These are phyloP conservation scores for Rhea pennata DNA, from an alignment of 2,113 vertebrate genomes.

Conservation along the genomic window DNA sequence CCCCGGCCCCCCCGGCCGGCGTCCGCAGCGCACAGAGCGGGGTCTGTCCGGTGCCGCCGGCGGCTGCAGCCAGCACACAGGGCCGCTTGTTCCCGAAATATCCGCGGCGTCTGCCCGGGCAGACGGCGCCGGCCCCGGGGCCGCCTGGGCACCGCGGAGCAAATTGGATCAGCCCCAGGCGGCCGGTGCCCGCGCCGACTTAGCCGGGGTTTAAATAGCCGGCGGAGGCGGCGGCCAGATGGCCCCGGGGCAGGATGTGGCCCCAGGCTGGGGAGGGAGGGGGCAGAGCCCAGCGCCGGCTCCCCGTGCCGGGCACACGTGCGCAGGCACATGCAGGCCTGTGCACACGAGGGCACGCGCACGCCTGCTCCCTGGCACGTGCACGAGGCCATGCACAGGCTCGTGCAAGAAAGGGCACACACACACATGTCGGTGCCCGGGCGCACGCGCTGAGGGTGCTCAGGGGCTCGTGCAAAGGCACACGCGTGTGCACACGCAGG, in stretches of 20 bases:
- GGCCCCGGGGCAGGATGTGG: not conserved
- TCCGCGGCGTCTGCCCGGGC: not conserved
- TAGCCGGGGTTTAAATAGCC: not conserved
- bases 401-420: no score
- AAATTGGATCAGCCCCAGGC: not conserved
- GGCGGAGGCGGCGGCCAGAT: not conserved
- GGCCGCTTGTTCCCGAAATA: not conserved
- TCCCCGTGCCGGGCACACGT: no score
- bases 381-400: no score
- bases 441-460: no score
- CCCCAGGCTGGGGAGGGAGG: not conserved
- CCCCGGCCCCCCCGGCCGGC: not conserved
- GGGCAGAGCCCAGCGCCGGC: no score
- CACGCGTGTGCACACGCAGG: not conserved
- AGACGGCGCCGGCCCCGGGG: no score
- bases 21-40: not conserved
- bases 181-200: not conserved
- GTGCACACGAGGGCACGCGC: not conserved
- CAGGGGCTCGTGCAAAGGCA: not conserved
- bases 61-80: not conserved
- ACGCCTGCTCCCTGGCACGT: no score
- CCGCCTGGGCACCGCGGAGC: not conserved
- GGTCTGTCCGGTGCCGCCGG: no score
- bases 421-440: no score
- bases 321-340: no score